phyloP scores from a whole-genome alignment of 92 coral and sea anemone genomes.

The Desmophyllum pertusum region DNA sequence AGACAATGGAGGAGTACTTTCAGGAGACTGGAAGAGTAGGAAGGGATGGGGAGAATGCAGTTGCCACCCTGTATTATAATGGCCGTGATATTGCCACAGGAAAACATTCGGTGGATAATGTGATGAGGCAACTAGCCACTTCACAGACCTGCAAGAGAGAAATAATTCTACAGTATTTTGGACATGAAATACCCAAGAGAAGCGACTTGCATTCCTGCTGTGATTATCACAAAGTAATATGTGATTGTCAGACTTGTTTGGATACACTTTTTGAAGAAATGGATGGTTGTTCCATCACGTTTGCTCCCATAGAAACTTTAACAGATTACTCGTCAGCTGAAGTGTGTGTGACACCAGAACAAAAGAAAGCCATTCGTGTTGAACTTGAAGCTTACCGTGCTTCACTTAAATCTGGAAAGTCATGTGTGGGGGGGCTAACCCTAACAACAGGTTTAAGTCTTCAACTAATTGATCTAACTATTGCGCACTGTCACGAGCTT shows the following conservation, averaged over 20 bases:
- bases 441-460: slow-evolving; percentile 49
- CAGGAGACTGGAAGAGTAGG: too few species aligned
- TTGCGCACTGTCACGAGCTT: slow-evolving; percentile 27
- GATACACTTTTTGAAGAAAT: neutral
- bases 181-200: slow-evolving; percentile 28
- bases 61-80: slow-evolving; percentile 52
- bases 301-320: neutral
- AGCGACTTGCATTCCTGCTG: slow-evolving; percentile 60
- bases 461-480: slow-evolving; percentile 38
- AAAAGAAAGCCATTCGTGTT: slow-evolving; percentile 1
- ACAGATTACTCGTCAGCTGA: neutral
- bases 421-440: slow-evolving; percentile 53
- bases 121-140: slow-evolving; percentile 44
- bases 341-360: neutral
- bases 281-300: neutral
- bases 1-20: slow-evolving; percentile 61
- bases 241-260: slow-evolving; percentile 55
- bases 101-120: slow-evolving; percentile 41
- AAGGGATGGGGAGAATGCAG: slow-evolving; percentile 64
- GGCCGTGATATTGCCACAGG: slow-evolving; percentile 52
- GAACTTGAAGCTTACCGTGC: slow-evolving; percentile 23
- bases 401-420: slow-evolving; percentile 49
- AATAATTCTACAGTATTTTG: slow-evolving; percentile 57
- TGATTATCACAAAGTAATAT: slow-evolving; percentile 43
- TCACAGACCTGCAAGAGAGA: slow-evolving; percentile 53